Base-by-base conservation (phyloP, 1,140 invertebrate genomes). In the Ceratina japonica region DNA sequence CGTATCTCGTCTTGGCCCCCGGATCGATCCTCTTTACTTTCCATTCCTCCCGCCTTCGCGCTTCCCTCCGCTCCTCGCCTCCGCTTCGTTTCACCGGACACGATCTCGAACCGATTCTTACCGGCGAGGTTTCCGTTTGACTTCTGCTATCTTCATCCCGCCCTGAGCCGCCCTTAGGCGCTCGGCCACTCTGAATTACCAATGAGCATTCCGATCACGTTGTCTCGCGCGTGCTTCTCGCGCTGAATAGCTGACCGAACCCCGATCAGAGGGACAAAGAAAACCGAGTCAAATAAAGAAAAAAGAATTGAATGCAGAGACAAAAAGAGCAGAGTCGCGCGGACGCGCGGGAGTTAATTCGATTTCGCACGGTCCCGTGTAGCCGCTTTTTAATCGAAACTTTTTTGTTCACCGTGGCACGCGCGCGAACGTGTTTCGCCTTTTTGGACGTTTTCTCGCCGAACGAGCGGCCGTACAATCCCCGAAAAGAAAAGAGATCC, bases 201-300 rank as follows among this genome's bases (percentile, higher is more conserved):
- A 80, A 82, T 82, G 83, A 85, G 52, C 56, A 86, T 85, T 85
- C 83, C 75, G 73, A 85, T 86, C 84, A 85, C 84, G 83, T 86
- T 79, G 75, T 54, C 49, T 63, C 54, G 71, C 24, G 58, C 82
- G 79, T 84, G 79, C 73, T 84, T 72, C 73, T 81, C 74, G 72
- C 74, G 74, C 52, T 12, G 83, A 79, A 85, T 70, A 71, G 20
- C 51, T 22, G 49, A 18, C 15, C 18, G 49, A 13, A 31, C 1
- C 24, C 1, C 22, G 58, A 2, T 61, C 22, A 13, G 37, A 64
- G 66, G 74, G 81, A 84, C 79, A 75, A 74, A 76, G 81, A 18
- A 51, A 22, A 15, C 10, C 15, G 27, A 18, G 24, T 44, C 12
- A 59, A 80, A 80, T 68, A 44, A 27, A 8, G 12, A 24, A 61